Evolutionary conservation across 2,888 invertebrate species (phyloP).

Genomic region (Eledona agricola): DNA sequence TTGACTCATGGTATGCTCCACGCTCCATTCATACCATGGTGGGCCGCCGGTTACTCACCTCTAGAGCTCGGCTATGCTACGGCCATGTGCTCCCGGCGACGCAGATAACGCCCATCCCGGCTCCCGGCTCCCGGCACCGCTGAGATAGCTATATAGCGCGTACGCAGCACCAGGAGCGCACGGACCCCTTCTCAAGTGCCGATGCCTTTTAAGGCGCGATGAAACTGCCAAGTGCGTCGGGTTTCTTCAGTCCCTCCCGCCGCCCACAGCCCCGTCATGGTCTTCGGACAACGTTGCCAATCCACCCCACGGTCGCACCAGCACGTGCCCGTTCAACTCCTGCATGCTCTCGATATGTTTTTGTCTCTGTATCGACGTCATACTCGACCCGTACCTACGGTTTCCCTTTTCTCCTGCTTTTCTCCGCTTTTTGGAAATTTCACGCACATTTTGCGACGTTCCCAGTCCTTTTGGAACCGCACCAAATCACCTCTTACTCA

Average conservation of each 20-base stretch:
- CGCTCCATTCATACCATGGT: conserved; percentile 27
- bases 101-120: no score
- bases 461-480: no score
- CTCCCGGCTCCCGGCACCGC: conserved; percentile 1
- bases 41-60: conserved; percentile 56
- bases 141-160: conserved; percentile 17
- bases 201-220: conserved; percentile 63
- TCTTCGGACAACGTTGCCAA: conserved; percentile 36
- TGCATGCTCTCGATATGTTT: conserved; percentile 22
- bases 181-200: conserved; percentile 62
- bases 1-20: conserved; percentile 42
- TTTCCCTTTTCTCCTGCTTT: conserved; percentile 7
- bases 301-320: conserved; percentile 36
- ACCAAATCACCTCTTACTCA: no score
- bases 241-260: conserved; percentile 52
- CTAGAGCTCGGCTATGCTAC: conserved; percentile 49
- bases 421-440: conserved; percentile 5
- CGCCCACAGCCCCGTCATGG: conserved; percentile 26
- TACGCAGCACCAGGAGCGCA: conserved; percentile 47
- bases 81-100: conserved; percentile 51
- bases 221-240: conserved; percentile 61
- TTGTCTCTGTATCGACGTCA: conserved; percentile 16
- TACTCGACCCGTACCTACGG: not conserved
- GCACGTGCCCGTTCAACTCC: conserved; percentile 39
- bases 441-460: conserved; percentile 1